Conservation (phyloP, 2,888 invertebrate species). For the Alloscopus bannaensis region DNA sequence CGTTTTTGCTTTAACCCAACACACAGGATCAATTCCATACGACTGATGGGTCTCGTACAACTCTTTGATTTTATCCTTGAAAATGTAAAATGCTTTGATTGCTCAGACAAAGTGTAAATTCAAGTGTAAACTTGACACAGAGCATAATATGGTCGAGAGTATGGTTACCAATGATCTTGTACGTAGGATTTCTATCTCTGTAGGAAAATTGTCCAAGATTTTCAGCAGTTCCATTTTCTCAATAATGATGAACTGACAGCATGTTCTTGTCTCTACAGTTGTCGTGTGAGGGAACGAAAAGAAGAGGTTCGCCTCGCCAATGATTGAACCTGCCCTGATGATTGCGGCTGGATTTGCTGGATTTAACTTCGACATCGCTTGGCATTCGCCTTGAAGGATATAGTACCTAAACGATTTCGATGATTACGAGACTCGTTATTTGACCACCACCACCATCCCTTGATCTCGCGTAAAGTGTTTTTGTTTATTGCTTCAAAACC, state of each 20-base stretch:
- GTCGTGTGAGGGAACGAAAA: slow-evolving; percentile 69
- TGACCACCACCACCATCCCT: too few relatives aligned
- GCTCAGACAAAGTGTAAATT: too few relatives aligned
- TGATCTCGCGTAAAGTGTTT: too few relatives aligned
- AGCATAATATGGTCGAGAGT: too few relatives aligned
- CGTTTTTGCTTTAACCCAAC: slow-evolving; percentile 54
- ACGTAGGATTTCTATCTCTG: slow-evolving; percentile 55
- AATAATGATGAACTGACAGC: slow-evolving; percentile 69
- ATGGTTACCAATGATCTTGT: slow-evolving; percentile 40
- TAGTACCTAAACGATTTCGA: too few relatives aligned
- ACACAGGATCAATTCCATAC: slow-evolving; percentile 50
- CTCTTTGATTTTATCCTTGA: slow-evolving; percentile 33
- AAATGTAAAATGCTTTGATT: not conserved
- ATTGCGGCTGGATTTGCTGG: slow-evolving; percentile 57
- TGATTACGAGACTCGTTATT: too few relatives aligned
- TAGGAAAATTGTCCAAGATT: slow-evolving; percentile 53
- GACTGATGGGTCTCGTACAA: slow-evolving; percentile 43
- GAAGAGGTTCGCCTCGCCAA: slow-evolving; percentile 69
- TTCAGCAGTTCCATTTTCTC: slow-evolving; percentile 65
- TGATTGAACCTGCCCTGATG: slow-evolving; percentile 68
- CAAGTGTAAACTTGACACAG: too few relatives aligned
- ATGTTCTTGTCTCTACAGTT: slow-evolving; percentile 68
- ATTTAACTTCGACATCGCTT: slow-evolving; percentile 65
- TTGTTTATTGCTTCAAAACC: too few relatives aligned
- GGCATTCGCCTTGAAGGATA: slow-evolving; percentile 71